phyloP scores from a whole-genome alignment of 2,113 vertebrate species.

The Archilochus colubris region DNA sequence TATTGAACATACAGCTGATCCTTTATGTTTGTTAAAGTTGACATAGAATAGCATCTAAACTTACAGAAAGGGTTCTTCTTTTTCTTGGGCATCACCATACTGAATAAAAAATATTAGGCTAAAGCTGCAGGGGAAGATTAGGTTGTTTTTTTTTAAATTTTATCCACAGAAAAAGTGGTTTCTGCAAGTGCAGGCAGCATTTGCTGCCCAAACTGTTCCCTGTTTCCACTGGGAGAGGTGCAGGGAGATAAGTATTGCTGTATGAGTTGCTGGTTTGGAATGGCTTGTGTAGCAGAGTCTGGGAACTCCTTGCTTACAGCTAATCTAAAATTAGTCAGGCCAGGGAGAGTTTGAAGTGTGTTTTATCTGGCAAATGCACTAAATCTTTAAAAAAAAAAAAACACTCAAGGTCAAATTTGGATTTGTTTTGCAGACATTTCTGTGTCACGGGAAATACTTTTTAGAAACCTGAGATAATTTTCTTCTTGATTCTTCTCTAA shows the following conservation, averaged over 20 bases:
- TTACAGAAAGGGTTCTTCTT: background rate
- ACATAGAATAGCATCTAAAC: background rate
- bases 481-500: background rate
- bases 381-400: background rate
- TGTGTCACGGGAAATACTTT: background rate
- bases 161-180: background rate
- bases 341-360: background rate
- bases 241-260: background rate
- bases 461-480: background rate
- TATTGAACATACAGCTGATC: background rate
- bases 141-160: background rate
- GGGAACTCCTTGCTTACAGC: background rate
- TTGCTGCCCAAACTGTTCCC: background rate
- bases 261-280: background rate
- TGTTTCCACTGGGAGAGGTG: background rate
- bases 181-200: background rate
- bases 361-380: background rate
- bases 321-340: background rate
- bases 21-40: background rate
- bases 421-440: background rate
- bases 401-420: background rate
- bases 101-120: background rate
- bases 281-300: background rate
- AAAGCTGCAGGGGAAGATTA: background rate
- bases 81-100: background rate